Percentiles rank a stretch among this genome's conserved stretches.
Evolutionary conservation across 2,888 invertebrate genomes (phyloP).

Genomic region (Ischnura elegans): DNA sequence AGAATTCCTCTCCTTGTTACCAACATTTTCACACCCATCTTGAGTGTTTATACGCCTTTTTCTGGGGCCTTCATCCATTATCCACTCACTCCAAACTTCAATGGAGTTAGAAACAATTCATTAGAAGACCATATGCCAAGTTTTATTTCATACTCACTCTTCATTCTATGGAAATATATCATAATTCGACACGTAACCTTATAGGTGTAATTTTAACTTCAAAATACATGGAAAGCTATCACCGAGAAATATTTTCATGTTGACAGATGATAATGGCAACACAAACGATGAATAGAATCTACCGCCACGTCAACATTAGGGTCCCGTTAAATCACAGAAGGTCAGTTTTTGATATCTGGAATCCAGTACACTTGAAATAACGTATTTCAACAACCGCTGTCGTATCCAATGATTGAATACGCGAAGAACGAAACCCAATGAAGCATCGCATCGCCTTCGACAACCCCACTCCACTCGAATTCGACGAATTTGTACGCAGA

Average conservation of each 20-base stretch:
- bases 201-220: not conserved
- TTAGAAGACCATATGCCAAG: not conserved
- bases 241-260: not conserved
- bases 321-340: not conserved
- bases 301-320: not conserved
- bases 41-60: not conserved
- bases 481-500: not conserved
- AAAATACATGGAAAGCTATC: not conserved
- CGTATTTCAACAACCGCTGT: too few relatives aligned
- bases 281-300: not conserved
- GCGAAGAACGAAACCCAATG: too few relatives aligned
- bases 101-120: not conserved
- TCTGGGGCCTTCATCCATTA: slow-evolving; percentile 25
- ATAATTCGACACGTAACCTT: not conserved
- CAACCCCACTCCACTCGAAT: too few relatives aligned
- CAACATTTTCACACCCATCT: not conserved
- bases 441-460: too few relatives aligned
- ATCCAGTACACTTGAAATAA: too few relatives aligned
- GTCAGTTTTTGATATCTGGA: not conserved
- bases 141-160: not conserved
- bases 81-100: not conserved
- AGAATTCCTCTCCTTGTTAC: not conserved
- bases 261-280: not conserved
- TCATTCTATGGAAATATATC: not conserved
- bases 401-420: too few relatives aligned